Evolutionary conservation across 2,113 vertebrate genomes (phyloP), one percentile per base, ranked within the genome.

Genomic region (Dunckerocampus dactyliophorus): DNA sequence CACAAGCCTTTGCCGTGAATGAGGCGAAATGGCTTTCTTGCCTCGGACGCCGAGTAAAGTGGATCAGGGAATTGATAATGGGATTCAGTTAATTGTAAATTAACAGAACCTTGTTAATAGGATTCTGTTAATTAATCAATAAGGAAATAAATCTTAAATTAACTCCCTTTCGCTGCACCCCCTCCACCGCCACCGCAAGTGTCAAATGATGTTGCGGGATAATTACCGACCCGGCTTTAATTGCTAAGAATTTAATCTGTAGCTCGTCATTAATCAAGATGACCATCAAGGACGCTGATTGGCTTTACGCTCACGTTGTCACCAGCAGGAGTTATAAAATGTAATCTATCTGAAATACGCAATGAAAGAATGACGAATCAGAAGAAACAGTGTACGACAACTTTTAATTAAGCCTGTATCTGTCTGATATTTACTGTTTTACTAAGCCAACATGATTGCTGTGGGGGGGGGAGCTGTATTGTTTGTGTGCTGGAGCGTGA

Each of bases 61-160:
- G 63, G 67, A 72, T 69, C 60, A 55, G 76, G 67, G 74, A 62
- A 69, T 51, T 73, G 69, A 83, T 88, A 85, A 86, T 85, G 81
- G 69, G 68, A 84, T 82, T 74, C 72, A n/a, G 56, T 79, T 87
- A 87, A 88, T 87, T 88, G 79, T 85, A 80, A 87, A 88, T 88
- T 79, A 88, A 79, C 77, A 74, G 76, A 81, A 80, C 76, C 82
- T 69, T 76, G 82, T 82, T 87, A 88, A 88, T 86, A 77, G 81
- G 81, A 79, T 85, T 84, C 77, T 73, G 83, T 83, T 88, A 80
- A 88, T 87, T 83, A 68, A 69, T 81, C 77, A 86, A 56, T 56
- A 43, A 56, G 54, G 54, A 56, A 56, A 56, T 56, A 21, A 56
- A 56, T 56, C 54, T 56, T 42, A 56, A 56, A 56, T 56, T 14